A percentile compares a stretch with the other conserved stretches of the same genome.
Evolutionary conservation across 2,797 vertebrate genomes (phyloP).

Genomic region (Rallus crepitans): DNA sequence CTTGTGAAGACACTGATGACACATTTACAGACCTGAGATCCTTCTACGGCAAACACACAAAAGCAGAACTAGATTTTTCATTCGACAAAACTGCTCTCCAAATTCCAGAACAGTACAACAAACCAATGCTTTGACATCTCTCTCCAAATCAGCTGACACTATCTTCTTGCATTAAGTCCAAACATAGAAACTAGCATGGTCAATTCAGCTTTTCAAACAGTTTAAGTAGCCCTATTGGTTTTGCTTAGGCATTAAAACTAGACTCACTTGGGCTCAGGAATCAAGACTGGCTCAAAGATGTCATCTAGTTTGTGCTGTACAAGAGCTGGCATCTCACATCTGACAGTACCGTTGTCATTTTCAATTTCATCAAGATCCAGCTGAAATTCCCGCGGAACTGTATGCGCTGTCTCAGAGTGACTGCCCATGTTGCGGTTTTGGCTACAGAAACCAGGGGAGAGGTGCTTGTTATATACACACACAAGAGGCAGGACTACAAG

Average conservation of each 20-base stretch:
- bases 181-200: neutral
- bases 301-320: constrained; percentile 98
- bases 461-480: neutral
- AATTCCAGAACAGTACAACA: neutral
- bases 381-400: constrained; percentile 94
- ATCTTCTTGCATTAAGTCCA: neutral
- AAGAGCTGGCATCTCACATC: constrained; percentile 93
- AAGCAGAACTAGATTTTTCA: neutral
- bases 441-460: constrained; percentile 78
- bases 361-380: constrained; percentile 98
- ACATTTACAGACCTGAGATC: neutral
- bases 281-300: constrained; percentile 94
- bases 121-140: neutral
- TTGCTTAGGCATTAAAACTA: neutral
- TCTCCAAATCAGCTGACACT: neutral
- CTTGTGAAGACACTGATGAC: neutral
- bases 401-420: constrained; percentile 85
- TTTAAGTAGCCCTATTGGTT: neutral
- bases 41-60: neutral
- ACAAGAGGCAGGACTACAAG: neutral
- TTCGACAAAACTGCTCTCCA: neutral
- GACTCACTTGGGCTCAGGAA: constrained; percentile 95
- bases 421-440: constrained; percentile 90
- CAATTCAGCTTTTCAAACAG: neutral
- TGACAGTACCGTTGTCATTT: constrained; percentile 89